Percentiles rank a stretch among this genome's conserved stretches.
Evolutionary conservation across 2,888 invertebrate genomes (phyloP).

Genomic region (Hermodice carunculata): DNA sequence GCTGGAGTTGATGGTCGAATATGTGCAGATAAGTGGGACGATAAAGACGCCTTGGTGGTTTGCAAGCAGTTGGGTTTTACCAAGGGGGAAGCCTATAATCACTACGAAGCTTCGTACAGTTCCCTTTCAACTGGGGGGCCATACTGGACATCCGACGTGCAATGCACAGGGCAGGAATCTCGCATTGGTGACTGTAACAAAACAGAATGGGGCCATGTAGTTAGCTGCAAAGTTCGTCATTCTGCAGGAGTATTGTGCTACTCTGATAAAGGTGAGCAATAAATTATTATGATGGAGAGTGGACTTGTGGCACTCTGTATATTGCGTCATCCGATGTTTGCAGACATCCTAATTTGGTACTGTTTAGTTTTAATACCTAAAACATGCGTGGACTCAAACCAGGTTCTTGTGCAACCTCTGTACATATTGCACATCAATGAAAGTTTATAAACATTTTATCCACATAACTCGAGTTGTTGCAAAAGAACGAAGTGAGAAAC

Average conservation of each 20-base stretch:
- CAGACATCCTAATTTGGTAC: too few relatives aligned
- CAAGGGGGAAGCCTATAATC: conserved; percentile 2
- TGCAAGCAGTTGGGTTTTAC: conserved; percentile 1
- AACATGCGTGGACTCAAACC: too few relatives aligned
- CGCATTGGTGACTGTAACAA: conserved; percentile 75
- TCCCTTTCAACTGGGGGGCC: conserved; percentile 53
- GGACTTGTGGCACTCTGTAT: too few relatives aligned
- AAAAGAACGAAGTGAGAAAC: too few relatives aligned
- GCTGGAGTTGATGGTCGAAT: conserved; percentile 1
- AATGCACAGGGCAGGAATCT: conserved; percentile 78
- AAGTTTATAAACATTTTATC: too few relatives aligned
- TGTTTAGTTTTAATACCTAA: too few relatives aligned
- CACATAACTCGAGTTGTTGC: too few relatives aligned
- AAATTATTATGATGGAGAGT: too few relatives aligned
- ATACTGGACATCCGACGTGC: conserved; percentile 79
- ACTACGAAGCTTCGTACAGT: background rate
- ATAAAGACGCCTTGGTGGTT: background rate
- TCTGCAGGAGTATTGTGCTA: conserved; percentile 42
- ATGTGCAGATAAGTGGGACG: background rate
- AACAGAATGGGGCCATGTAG: conserved; percentile 7
- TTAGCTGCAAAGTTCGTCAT: conserved; percentile 6
- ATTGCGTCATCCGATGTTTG: too few relatives aligned
- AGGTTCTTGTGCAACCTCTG: too few relatives aligned
- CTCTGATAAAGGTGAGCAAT: conserved; percentile 47
- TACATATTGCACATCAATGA: too few relatives aligned